These are phyloP conservation scores for Erebia palarica DNA, from an alignment of 2,888 invertebrate species.

Conservation along the genomic window DNA sequence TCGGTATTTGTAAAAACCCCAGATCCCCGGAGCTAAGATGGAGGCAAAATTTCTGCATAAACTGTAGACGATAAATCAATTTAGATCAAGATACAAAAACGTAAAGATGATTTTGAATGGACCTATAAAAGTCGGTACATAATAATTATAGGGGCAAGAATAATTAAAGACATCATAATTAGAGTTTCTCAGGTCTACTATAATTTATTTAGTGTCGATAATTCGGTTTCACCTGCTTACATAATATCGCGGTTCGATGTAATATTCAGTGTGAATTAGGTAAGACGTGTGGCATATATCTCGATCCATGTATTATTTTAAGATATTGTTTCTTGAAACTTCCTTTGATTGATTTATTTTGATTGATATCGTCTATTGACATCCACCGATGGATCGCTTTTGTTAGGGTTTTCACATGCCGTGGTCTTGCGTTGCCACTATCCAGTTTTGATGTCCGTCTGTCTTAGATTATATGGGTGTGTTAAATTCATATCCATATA, in stretches of 20 bases:
- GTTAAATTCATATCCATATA: no score
- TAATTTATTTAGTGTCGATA: constrained; percentile 45
- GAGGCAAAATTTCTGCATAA: neutral
- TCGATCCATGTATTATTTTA: constrained; percentile 38
- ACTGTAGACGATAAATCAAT: neutral
- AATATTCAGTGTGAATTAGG: constrained; percentile 73
- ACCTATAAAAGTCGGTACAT: neutral
- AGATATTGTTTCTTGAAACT: constrained; percentile 32
- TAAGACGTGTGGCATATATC: constrained; percentile 35
- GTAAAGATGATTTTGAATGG: neutral
- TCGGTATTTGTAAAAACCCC: no score
- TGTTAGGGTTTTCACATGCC: no score
- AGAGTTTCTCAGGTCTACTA: constrained; percentile 11
- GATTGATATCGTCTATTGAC: no score
- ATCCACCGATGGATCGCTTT: no score
- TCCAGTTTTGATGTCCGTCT: no score
- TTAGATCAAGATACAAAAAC: neutral
- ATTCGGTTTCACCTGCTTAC: constrained; percentile 50
- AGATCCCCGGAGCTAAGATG: no score
- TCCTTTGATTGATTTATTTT: no score
- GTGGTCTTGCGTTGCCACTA: no score
- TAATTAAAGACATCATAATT: constrained; percentile 6
- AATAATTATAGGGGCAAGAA: constrained; percentile 10
- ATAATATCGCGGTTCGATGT: constrained; percentile 70
- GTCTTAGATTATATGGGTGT: no score